These are phyloP conservation scores for Leguminivora glycinivorella DNA, from an alignment of 1,140 invertebrate species.

Conservation along the genomic window DNA sequence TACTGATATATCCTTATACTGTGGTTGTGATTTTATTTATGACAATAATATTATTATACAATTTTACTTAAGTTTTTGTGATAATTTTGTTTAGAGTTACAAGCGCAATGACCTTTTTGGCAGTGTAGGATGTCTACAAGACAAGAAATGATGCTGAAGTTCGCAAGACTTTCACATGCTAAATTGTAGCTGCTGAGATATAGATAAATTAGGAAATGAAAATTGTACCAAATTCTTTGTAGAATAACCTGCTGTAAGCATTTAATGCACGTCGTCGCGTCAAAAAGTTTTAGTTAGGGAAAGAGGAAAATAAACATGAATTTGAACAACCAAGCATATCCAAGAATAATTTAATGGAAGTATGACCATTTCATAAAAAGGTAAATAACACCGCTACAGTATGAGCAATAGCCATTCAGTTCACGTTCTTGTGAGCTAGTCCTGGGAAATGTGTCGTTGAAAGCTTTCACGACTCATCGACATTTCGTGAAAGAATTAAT, in stretches of 20 bases:
- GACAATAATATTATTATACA: neutral
- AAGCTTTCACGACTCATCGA: slow-evolving; percentile 55
- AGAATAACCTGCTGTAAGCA: neutral
- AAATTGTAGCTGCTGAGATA: neutral
- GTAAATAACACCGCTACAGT: slow-evolving; percentile 18
- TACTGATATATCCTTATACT: too few relatives aligned
- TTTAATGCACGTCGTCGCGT: neutral
- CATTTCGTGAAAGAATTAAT: slow-evolving; percentile 47
- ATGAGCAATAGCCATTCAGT: slow-evolving; percentile 50
- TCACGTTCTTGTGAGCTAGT: slow-evolving; percentile 46
- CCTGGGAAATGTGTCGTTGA: slow-evolving; percentile 47
- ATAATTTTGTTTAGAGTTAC: neutral
- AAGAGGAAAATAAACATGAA: slow-evolving; percentile 13
- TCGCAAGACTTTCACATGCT: neutral
- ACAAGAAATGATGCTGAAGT: neutral
- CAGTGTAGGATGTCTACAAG: neutral
- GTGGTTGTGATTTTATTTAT: too few relatives aligned
- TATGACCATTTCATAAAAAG: neutral
- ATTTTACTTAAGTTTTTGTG: neutral
- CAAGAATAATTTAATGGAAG: neutral
- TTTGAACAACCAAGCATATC: neutral
- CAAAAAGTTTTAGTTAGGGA: neutral
- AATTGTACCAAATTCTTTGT: neutral
- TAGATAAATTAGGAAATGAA: too few relatives aligned
- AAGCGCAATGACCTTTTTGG: too few relatives aligned